Conservation (phyloP, 2,888 invertebrate genomes). For the Lathronympha strigana region DNA sequence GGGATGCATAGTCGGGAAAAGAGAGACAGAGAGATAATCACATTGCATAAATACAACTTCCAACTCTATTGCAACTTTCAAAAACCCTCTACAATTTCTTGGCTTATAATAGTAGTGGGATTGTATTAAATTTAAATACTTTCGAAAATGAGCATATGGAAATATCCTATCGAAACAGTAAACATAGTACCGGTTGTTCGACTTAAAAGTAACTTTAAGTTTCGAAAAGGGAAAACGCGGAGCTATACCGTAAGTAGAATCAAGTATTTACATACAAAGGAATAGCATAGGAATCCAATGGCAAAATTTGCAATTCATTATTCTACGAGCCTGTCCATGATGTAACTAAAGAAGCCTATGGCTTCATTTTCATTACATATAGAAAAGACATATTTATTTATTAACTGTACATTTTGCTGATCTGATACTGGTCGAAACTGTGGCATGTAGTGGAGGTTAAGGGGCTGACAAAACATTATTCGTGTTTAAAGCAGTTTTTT, state of each 20-base stretch:
- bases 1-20: no score
- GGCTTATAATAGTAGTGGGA: no score
- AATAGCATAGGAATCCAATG: not conserved
- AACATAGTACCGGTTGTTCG: not conserved
- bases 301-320: not conserved
- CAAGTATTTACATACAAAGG: constrained; percentile 29
- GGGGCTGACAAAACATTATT: no score
- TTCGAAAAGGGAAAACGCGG: constrained; percentile 6
- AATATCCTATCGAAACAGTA: not conserved
- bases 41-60: no score
- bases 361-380: no score
- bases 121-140: not conserved
- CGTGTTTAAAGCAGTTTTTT: no score
- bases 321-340: not conserved
- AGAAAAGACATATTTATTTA: no score
- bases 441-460: no score
- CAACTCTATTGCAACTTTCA: no score
- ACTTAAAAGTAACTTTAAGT: not conserved
- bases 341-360: not conserved
- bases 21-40: no score
- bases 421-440: not conserved
- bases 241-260: no score
- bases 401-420: not conserved
- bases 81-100: no score
- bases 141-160: not conserved